These are phyloP conservation scores for Philotrypesis tridentata DNA, from an alignment of 1,140 invertebrate genomes.

Conservation along the genomic window DNA sequence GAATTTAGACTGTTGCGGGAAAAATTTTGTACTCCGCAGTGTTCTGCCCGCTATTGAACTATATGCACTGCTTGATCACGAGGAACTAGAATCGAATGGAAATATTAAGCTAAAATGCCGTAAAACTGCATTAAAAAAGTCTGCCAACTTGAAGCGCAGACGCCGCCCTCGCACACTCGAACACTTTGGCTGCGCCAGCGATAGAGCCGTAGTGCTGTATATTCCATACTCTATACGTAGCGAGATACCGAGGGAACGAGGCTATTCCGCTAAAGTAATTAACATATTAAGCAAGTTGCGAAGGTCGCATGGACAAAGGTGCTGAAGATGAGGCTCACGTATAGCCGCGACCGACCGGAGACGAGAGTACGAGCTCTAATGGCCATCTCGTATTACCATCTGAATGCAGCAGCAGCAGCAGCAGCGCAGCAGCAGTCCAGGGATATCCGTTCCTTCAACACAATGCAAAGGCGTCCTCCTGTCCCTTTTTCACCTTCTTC, in stretches of 20 bases:
- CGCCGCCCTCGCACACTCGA: too few relatives aligned
- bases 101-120: too few relatives aligned
- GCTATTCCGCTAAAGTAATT: conserved; percentile 30
- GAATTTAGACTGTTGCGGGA: background rate
- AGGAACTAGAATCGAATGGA: too few relatives aligned
- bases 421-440: background rate
- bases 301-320: conserved; percentile 28
- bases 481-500: background rate
- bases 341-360: background rate
- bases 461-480: background rate
- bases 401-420: conserved; percentile 46
- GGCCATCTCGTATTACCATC: conserved; percentile 55
- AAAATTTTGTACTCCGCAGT: background rate
- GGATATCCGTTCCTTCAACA: background rate
- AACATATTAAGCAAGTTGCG: conserved; percentile 41
- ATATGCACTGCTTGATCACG: too few relatives aligned
- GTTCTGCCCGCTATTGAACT: background rate
- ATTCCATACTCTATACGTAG: background rate
- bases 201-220: too few relatives aligned
- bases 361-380: conserved; percentile 39
- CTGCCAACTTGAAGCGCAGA: background rate
- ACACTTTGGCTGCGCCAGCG: too few relatives aligned
- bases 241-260: background rate
- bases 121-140: conserved; percentile 36
- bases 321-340: conserved; percentile 13